Evolutionary conservation across 2,888 invertebrate species (phyloP), one percentile per base, ranked within the genome.

Genomic region (Drosophila birchii): DNA sequence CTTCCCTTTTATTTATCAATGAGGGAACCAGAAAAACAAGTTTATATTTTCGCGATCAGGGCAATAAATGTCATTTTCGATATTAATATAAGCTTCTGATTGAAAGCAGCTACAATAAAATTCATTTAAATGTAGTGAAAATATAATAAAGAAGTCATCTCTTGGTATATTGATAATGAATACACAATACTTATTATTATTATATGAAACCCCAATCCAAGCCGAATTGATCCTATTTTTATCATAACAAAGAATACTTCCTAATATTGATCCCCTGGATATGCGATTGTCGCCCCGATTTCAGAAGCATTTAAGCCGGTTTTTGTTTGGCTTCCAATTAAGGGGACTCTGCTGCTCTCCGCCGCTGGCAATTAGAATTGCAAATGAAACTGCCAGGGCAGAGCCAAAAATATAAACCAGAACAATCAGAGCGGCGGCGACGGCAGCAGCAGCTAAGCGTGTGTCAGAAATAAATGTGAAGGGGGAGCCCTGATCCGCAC

Each of bases 361-460:
- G 14, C 69, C 68, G 78, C 69, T 51, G 67, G 75, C 82, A 84
- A 84, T 84, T 84, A 84, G 89, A 84, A 84, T 89, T 84, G 84
- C 84, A 89, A 84, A 84, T 84, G 67, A 55, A 73, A 64, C 44
- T 18, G 54, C 38, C 51, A 51, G 54, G 38, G 29, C 53, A 43
- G 54, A 75, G 32, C 53, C 29, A 64, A 64, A 64, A 58, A 68
- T 72, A 69, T 23, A 49, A 53, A 44, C 41, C 61, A 54, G 49
- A 68, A 45, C 71, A 70, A 20, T 26, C 39, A 47, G 71, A 29
- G 44, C 43, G n/a, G 23, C 44, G 23, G 41, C 18, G 12, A 20
- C 12, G 12, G 20, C 11, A 6, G 20, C 43, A 23, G 43, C 66
- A 29, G 66, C 67, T 32, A 68, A 44, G 55, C 68, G 61, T 69